Conservation (phyloP, 2,888 invertebrate species). For the Isoperla grammatica region DNA sequence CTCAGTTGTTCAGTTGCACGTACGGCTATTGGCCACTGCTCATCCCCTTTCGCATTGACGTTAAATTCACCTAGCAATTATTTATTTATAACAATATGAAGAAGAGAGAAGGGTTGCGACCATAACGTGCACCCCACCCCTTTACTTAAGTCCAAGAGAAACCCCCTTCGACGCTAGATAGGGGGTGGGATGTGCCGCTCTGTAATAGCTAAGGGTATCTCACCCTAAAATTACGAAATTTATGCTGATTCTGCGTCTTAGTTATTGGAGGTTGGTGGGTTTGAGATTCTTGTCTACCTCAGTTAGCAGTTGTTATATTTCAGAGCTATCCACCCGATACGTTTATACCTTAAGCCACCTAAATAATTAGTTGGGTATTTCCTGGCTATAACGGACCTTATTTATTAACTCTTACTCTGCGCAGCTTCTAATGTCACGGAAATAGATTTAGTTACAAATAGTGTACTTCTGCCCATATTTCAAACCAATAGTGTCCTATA, state of each 20-base stretch:
- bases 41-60: constrained; percentile 27
- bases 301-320: constrained; percentile 10
- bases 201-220: constrained; percentile 25
- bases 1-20: too few relatives aligned
- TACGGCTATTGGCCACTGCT: constrained; percentile 4
- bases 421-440: not conserved
- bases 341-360: constrained; percentile 19
- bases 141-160: constrained; percentile 16
- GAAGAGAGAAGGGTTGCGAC: constrained; percentile 25
- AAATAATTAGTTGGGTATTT: constrained; percentile 27
- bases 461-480: too few relatives aligned
- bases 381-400: constrained; percentile 23
- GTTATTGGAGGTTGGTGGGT: constrained; percentile 32
- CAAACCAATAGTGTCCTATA: too few relatives aligned
- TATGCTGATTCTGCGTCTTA: constrained; percentile 51
- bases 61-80: constrained; percentile 30
- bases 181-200: constrained; percentile 6
- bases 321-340: not conserved
- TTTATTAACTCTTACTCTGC: constrained; percentile 23
- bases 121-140: constrained; percentile 15
- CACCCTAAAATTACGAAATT: constrained; percentile 46
- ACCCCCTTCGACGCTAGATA: constrained; percentile 2
- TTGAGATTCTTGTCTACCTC: not conserved
- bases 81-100: constrained; percentile 31
- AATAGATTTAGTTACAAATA: too few relatives aligned